Conservation (phyloP, 1,140 invertebrate species). For the Nixonia krombeini region DNA sequence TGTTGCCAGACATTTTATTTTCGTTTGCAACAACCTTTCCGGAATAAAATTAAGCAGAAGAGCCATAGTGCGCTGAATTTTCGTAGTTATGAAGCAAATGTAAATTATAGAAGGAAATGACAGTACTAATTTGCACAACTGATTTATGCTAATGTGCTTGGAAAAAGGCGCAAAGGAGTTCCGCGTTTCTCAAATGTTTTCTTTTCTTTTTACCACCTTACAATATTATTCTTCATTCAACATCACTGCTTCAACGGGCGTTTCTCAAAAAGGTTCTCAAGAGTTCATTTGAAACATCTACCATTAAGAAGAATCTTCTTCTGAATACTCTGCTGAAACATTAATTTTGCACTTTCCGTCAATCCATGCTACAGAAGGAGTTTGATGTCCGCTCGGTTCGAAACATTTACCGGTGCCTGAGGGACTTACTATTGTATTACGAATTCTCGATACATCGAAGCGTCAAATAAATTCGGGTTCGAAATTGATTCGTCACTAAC, state of each 20-base stretch:
- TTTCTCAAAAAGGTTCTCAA: constrained; percentile 43
- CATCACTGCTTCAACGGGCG: constrained; percentile 35
- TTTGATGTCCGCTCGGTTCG: constrained; percentile 32
- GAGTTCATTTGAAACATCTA: constrained; percentile 40
- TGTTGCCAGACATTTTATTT: too few relatives aligned
- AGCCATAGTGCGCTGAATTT: neutral
- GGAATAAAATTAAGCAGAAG: too few relatives aligned
- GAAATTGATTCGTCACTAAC: too few relatives aligned
- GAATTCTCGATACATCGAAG: constrained; percentile 40
- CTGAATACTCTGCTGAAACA: constrained; percentile 34
- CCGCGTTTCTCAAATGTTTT: constrained; percentile 15
- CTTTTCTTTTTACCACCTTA: constrained; percentile 21
- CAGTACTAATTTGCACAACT: constrained; percentile 12
- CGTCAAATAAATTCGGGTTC: constrained; percentile 26
- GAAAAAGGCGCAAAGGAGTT: constrained; percentile 18
- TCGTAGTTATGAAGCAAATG: neutral
- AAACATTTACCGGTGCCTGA: constrained; percentile 24
- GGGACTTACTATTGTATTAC: constrained; percentile 25
- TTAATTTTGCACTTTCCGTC: constrained; percentile 42
- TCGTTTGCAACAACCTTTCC: neutral
- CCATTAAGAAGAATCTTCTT: constrained; percentile 30
- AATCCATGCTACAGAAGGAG: constrained; percentile 12
- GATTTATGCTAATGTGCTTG: constrained; percentile 6
- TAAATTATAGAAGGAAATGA: neutral
- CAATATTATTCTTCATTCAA: constrained; percentile 41